Conservation (phyloP, 2,888 invertebrate genomes). For the Hyles lineata region DNA sequence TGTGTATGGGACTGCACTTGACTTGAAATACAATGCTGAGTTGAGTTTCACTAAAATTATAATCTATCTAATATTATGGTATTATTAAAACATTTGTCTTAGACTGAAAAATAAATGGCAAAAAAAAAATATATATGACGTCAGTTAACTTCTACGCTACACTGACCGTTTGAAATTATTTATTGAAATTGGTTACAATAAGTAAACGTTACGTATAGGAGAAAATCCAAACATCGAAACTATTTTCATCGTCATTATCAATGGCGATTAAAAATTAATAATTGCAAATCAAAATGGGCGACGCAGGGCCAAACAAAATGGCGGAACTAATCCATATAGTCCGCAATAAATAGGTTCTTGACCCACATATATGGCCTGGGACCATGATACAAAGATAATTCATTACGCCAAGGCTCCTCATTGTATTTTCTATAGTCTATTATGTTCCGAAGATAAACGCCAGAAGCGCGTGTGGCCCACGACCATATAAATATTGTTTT, state of each 20-base stretch:
- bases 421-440: constrained; percentile 62
- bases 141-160: neutral
- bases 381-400: constrained; percentile 74
- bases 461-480: constrained; percentile 45
- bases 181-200: too few relatives aligned
- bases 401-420: constrained; percentile 68
- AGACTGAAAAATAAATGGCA: too few relatives aligned
- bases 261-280: constrained; percentile 1
- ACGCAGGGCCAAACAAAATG: constrained; percentile 54
- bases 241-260: neutral
- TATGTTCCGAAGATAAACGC: constrained; percentile 47
- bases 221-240: too few relatives aligned
- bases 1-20: too few relatives aligned
- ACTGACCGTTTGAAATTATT: neutral
- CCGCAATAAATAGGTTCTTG: constrained; percentile 54
- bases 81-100: too few relatives aligned
- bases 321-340: constrained; percentile 59
- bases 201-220: too few relatives aligned
- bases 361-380: constrained; percentile 66
- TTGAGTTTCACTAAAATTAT: too few relatives aligned
- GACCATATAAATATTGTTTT: constrained; percentile 46
- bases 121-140: too few relatives aligned
- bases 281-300: constrained; percentile 48
- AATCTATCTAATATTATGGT: neutral
- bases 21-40: too few relatives aligned